A percentile compares a stretch with the other conserved stretches of the same genome.
These are phyloP conservation scores for Ophraella communa DNA, from an alignment of 2,888 invertebrate species.

Conservation along the genomic window DNA sequence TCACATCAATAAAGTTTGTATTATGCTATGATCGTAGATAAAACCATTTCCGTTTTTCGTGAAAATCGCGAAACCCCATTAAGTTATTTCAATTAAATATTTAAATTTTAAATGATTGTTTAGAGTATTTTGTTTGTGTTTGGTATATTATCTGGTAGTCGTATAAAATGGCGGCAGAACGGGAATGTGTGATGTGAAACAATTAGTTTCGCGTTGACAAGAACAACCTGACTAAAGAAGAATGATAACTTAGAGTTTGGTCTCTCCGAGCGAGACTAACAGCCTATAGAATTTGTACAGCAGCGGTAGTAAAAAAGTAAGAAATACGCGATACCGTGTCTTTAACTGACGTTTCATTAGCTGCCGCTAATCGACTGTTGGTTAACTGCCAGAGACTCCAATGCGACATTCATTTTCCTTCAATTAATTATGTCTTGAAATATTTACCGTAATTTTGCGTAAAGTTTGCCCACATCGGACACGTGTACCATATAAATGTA, in stretches of 20 bases:
- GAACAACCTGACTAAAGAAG: slow-evolving; percentile 15
- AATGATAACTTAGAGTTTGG: slow-evolving; percentile 20
- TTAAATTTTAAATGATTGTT: no score
- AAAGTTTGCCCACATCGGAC: neutral
- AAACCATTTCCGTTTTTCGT: no score
- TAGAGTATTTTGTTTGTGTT: no score
- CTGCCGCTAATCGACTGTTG: slow-evolving; percentile 51
- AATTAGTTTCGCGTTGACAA: slow-evolving; percentile 26
- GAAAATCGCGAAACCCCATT: no score
- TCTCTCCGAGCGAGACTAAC: slow-evolving; percentile 30
- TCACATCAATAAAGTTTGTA: no score
- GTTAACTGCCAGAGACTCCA: slow-evolving; percentile 45
- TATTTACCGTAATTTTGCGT: slow-evolving; percentile 20
- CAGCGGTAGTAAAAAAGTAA: slow-evolving; percentile 37
- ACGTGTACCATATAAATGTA: no score
- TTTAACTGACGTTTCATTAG: slow-evolving; percentile 52
- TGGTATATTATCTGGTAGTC: no score
- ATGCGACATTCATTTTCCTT: slow-evolving; percentile 35
- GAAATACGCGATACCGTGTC: slow-evolving; percentile 37
- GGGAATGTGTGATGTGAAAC: slow-evolving; percentile 24
- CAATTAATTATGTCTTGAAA: slow-evolving; percentile 27
- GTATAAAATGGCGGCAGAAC: slow-evolving; percentile 5
- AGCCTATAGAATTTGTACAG: slow-evolving; percentile 37
- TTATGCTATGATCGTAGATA: no score
- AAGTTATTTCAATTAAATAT: no score